Evolutionary conservation across 2,888 invertebrate species (phyloP), one percentile per base, ranked within the genome.

Genomic region (Caenorhabditis sp.): DNA sequence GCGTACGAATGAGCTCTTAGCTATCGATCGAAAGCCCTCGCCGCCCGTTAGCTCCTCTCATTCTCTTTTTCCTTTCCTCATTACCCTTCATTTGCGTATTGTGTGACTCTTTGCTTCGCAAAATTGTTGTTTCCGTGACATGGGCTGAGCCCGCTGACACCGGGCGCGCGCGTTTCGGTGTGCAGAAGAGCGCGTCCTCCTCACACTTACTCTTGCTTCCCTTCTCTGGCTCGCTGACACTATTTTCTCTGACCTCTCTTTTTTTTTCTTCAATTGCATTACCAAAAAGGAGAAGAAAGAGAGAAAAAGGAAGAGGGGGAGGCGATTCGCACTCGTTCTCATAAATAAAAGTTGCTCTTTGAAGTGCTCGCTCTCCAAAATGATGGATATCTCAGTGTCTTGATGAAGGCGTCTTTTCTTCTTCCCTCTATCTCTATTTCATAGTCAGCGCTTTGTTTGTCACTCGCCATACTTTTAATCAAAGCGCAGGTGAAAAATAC

Each of bases 41-140:
- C 26, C 32, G 48, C 43, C 43, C 15, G 20, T 15, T n/a, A 5
- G 26, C 2, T 50, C n/a, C n/a, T 17, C 30, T 37, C 26, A 22
- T 27, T 30, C 9, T 22, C 48, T 24, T 53, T 50, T 61, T 53
- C 20, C 35, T 41, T 46, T 46, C 62, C 62, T 72, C 71, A 72
- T 72, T 72, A 62, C 62, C 56, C 61, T 24, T 72, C 62, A 72
- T 72, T 63, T 72, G 62, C 71, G 41, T 56, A 62, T 56, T 72
- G 61, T n/a, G n/a, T 56, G 46, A 59, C 53, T 70, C 59, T 70
- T 70, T 59, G 53, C 59, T 70, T 59, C 53, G 56, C 45, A 39
- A 70, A 70, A 59, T 59, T 70, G 70, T 53, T 52, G 59, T 59
- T 55, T 70, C 45, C 48, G 15, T 11, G 17, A 35, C 39, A 37